Conservation (phyloP, 2,113 vertebrate species). For the Australoheros scitulus region DNA sequence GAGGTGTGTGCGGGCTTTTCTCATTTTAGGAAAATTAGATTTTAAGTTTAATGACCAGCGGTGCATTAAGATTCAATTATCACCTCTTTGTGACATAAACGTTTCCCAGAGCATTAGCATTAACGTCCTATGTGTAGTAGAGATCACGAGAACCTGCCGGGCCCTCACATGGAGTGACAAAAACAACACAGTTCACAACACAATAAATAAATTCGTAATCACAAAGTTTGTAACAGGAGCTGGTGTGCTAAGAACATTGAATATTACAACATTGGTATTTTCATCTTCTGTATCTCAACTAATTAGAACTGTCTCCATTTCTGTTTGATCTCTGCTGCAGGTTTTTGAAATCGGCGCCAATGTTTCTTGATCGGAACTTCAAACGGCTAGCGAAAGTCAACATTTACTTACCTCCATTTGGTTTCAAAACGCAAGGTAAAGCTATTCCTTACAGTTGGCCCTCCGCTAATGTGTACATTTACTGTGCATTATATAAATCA, state of each 20-base stretch:
- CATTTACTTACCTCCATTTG: slow-evolving; percentile 81
- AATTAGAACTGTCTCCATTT: not conserved
- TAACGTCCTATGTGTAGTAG: not conserved
- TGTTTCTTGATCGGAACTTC: slow-evolving; percentile 83
- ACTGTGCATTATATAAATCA: not conserved
- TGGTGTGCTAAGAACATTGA: not conserved
- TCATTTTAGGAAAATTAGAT: slow-evolving; percentile 8
- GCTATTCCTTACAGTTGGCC: not conserved
- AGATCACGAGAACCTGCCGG: not conserved
- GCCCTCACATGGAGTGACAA: accelerated
- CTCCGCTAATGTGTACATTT: not conserved
- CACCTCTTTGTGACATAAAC: not conserved
- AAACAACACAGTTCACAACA: not conserved
- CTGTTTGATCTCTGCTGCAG: slow-evolving; percentile 50
- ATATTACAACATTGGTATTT: not conserved
- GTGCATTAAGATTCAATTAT: not conserved
- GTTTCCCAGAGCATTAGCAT: not conserved
- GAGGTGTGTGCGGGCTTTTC: not conserved
- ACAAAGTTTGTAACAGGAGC: not conserved
- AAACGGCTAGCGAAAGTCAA: slow-evolving; percentile 73
- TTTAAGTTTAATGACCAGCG: not conserved
- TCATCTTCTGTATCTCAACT: not conserved
- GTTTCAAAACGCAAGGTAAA: slow-evolving; percentile 84
- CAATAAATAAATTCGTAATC: not conserved
- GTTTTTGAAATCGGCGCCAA: slow-evolving; percentile 76